phyloP scores from a whole-genome alignment of 2,888 invertebrate genomes.

The Apocheima hispidaria region DNA sequence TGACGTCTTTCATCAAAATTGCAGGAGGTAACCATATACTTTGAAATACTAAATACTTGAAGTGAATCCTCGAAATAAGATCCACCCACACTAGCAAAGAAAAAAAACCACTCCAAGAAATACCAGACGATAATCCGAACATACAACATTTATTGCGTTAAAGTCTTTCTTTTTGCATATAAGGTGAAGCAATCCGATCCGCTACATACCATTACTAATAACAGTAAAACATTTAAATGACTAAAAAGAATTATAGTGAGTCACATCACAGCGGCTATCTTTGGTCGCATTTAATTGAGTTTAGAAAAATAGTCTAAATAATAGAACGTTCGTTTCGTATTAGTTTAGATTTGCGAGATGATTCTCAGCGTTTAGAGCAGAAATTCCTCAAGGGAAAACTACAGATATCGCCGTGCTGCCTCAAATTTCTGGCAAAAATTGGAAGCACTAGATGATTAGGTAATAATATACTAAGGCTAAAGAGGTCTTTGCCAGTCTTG shows the following conservation, averaged over 20 bases:
- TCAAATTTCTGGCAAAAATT: neutral
- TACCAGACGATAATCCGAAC: constrained; percentile 37
- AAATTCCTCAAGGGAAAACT: neutral
- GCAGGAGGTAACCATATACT: no score
- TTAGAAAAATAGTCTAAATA: constrained; percentile 68
- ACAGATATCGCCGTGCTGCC: neutral
- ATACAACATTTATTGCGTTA: constrained; percentile 20
- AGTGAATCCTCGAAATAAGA: constrained; percentile 20
- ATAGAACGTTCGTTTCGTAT: constrained; percentile 57
- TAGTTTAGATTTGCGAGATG: constrained; percentile 8
- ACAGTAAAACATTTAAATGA: constrained; percentile 68
- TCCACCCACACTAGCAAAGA: constrained; percentile 28
- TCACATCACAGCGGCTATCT: constrained; percentile 60
- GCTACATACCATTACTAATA: constrained; percentile 48
- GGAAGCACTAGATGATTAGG: neutral
- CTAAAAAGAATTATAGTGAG: constrained; percentile 54
- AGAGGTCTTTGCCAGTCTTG: no score
- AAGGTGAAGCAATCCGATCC: constrained; percentile 37
- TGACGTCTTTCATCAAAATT: constrained; percentile 27
- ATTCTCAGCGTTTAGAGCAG: constrained; percentile 4
- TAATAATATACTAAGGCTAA: no score
- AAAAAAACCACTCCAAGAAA: constrained; percentile 36
- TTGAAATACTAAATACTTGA: no score
- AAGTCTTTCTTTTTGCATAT: constrained; percentile 44
- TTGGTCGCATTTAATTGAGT: constrained; percentile 76